Percentiles rank a stretch among this genome's conserved stretches.
Conservation (phyloP, 1,140 invertebrate genomes). For the Brachionus paranguensis region DNA sequence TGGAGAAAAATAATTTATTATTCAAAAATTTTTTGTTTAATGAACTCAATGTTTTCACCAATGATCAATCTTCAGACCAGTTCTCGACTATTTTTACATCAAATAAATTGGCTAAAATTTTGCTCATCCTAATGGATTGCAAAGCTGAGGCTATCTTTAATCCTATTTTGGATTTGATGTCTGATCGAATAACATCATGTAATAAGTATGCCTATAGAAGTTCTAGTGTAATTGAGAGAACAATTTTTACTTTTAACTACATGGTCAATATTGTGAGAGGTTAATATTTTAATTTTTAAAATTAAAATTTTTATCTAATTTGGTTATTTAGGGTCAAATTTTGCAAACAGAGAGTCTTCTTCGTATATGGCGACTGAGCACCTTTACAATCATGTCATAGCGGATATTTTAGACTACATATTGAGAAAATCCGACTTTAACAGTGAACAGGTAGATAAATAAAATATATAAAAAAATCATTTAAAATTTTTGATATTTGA, state of each 20-base stretch:
- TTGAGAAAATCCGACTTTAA: background rate
- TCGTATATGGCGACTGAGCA: background rate
- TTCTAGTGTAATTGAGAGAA: background rate
- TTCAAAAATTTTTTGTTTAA: background rate
- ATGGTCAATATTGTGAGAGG: background rate
- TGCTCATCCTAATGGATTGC: background rate
- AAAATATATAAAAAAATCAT: background rate
- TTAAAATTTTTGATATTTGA: background rate
- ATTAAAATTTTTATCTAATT: background rate
- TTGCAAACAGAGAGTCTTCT: background rate
- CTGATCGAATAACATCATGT: background rate
- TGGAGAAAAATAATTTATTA: background rate
- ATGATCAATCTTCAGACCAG: background rate
- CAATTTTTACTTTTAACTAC: background rate
- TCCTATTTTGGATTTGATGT: background rate
- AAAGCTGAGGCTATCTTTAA: background rate
- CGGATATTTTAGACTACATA: background rate
- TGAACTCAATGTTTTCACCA: background rate
- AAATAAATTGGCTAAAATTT: slow-evolving; percentile 3
- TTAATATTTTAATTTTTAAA: background rate
- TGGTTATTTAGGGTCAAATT: background rate
- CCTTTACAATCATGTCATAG: background rate
- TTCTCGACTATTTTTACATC: background rate
- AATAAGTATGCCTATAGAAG: background rate
- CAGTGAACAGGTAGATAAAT: background rate